Evolutionary conservation across 2,888 invertebrate species (phyloP), one percentile per base, ranked within the genome.

Genomic region (Drosophila recens): DNA sequence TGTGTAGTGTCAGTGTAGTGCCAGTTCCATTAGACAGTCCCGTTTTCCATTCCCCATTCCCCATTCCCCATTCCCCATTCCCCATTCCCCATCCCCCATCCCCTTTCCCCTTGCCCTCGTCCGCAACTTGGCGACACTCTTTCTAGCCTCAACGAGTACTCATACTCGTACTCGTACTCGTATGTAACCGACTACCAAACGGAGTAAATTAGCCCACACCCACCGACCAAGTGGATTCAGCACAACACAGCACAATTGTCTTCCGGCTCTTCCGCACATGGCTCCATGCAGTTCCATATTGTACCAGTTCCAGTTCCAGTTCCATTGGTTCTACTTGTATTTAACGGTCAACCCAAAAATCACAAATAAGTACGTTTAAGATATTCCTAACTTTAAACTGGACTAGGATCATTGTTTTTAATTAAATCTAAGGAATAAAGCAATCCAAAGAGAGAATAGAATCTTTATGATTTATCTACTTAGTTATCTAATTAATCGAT

Each of bases 1-100:
- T 27, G 27, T 6, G 30, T 30, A 8, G 30, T 8, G 30, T 8
- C 54, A 46, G 51, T 48, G 20, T 40, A 27, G 46, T 40, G 34
- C 53, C 54, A 59, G 59, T 67, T 66, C 66, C 62, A 71, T 72
- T 72, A 71, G 65, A 67, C 67, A 76, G 82, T 80, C 81, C 70
- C 82, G 67, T 75, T 75, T 72, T 11, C 23, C 27, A 8, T 40
- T 38, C 34, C 40, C 23, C 68, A 23, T 17, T n/a, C n/a, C n/a
- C n/a, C n/a, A n/a, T n/a, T n/a, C n/a, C n/a, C n/a, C n/a, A n/a
- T n/a, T n/a, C n/a, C n/a, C n/a, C n/a, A n/a, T n/a, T n/a, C n/a
- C n/a, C n/a, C n/a, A n/a, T n/a, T n/a, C 17, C 27, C 5, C 27
- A n/a, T n/a, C n/a, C n/a, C n/a, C n/a, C 67, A 51, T 46, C 15